Conservation (phyloP, 2,797 vertebrate genomes). For the Sebastes vulpes region DNA sequence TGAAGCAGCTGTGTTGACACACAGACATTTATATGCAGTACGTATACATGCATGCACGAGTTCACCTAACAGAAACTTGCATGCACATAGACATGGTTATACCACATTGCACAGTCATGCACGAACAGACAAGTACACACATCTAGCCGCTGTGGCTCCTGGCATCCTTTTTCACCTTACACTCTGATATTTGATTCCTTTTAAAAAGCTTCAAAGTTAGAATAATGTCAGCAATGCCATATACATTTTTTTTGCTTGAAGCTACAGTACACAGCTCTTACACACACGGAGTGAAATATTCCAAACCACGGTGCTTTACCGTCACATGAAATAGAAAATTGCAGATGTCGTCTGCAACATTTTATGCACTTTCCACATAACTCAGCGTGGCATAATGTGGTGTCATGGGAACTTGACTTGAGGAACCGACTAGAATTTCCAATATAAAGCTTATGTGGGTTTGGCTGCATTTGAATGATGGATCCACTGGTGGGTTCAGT, state of each 20-base stretch:
- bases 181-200: constrained; percentile 21
- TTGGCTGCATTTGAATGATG: constrained; percentile 29
- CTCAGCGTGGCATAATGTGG: constrained; percentile 30
- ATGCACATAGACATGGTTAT: not conserved
- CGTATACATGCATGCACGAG: not conserved
- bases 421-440: constrained; percentile 18
- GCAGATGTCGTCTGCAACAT: constrained; percentile 28
- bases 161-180: constrained; percentile 20
- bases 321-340: constrained; percentile 44
- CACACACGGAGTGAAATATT: constrained; percentile 25
- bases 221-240: constrained; percentile 7
- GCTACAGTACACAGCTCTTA: constrained; percentile 1
- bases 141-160: constrained; percentile 11
- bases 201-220: constrained; percentile 42
- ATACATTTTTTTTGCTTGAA: constrained; percentile 24
- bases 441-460: constrained; percentile 18
- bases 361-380: constrained; percentile 31
- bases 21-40: not conserved
- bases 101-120: too few species aligned
- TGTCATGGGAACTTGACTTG: constrained; percentile 44
- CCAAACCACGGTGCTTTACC: constrained; percentile 12
- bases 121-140: not conserved
- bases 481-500: constrained; percentile 3
- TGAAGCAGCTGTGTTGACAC: not conserved
- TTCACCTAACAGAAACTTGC: not conserved